Evolutionary conservation across 2,888 invertebrate genomes (phyloP), one percentile per base, ranked within the genome.

Genomic region (Apodemia hepburni): DNA sequence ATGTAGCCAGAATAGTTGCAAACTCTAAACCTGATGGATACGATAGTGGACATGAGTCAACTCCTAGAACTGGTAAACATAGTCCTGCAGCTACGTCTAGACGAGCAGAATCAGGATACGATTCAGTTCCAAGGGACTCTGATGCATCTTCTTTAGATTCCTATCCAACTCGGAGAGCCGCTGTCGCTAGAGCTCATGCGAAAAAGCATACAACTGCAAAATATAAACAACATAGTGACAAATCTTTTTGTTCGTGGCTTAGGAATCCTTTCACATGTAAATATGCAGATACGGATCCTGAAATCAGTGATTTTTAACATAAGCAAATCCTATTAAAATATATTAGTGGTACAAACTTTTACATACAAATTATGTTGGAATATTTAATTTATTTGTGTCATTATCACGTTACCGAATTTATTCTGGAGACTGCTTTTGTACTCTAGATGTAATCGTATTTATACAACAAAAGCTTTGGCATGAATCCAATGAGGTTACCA

Each of bases 81-180:
- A 96, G 96, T 70, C 95, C 95, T 0, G 95, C 95, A 0, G 96
- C 95, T 0, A 94, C 96, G 3, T 96, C 96, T 0, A 89, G 96
- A 70, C 93, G 96, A 61, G 96, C 97, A 3, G 97, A 97, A 79
- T 97, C 97, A 75, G 98, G 98, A 1, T 98, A 98, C 76, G 98
- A 98, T 77, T 97, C 97, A 74, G 96, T 98, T 69, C 95, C 97
- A 11, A 92, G 97, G 66, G 97, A 97, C 81, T 96, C 96, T 71
- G 97, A 98, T 77, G 97, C 96, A 67, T 97, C 97, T 27, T 97
- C 96, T 65, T 94, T 97, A 70, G 97, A 96, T 69, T 97, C 97
- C 0, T 92, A 92, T 62, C 92, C 92, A 5, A 91, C 92, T 8
- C 77, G 92, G 29, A 80, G 89, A 58, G 86, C 92, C n/a, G 89